These are phyloP conservation scores for Microcebus griseorufus DNA, from an alignment of 2,113 vertebrate genomes.

Conservation along the genomic window DNA sequence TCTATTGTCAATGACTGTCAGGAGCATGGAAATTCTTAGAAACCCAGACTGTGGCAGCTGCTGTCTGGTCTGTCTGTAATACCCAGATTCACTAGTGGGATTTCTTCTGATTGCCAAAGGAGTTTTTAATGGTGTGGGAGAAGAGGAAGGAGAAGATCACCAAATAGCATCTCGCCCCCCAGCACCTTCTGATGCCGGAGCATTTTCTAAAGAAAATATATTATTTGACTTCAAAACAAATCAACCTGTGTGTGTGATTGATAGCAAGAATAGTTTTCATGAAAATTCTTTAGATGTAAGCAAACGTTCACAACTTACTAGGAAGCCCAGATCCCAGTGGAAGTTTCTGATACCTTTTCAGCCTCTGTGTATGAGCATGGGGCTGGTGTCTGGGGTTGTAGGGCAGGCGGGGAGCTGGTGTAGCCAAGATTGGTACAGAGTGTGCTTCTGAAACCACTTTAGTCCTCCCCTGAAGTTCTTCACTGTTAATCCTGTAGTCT, in stretches of 20 bases:
- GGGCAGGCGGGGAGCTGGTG: rapidly evolving
- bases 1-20: not conserved
- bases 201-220: slow-evolving; percentile 40
- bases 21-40: slow-evolving; percentile 33
- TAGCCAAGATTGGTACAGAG: not conserved
- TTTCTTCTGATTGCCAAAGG: not conserved
- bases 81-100: not conserved
- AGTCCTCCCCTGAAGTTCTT: not conserved
- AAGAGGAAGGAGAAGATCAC: not conserved
- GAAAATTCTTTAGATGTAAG: not conserved
- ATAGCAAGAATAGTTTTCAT: slow-evolving; percentile 25
- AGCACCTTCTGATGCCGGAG: not conserved
- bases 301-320: not conserved
- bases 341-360: not conserved
- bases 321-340: not conserved
- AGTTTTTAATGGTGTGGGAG: not conserved
- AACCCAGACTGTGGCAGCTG: not conserved
- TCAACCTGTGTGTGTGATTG: not conserved
- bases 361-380: not conserved
- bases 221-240: slow-evolving; percentile 39
- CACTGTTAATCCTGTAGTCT: not conserved
- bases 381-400: not conserved
- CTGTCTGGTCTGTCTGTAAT: not conserved
- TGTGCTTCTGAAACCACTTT: not conserved
- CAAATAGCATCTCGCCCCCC: not conserved